A percentile compares a stretch with the other conserved stretches of the same genome.
These are phyloP conservation scores for Nycticorax nycticorax DNA, from an alignment of 2,113 vertebrate species.

Conservation along the genomic window DNA sequence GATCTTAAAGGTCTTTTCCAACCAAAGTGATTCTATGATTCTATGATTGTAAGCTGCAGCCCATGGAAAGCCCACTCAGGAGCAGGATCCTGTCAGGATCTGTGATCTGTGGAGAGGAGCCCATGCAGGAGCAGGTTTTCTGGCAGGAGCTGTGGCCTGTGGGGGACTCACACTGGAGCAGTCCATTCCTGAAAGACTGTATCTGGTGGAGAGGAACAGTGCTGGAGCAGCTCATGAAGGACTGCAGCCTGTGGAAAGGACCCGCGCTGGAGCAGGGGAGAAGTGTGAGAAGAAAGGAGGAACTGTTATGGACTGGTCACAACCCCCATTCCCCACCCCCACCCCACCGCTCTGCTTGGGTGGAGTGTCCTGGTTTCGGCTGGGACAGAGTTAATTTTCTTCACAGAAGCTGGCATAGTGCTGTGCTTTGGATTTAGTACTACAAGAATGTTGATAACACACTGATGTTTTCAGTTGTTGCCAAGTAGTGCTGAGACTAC, in stretches of 20 bases:
- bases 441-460: too few relatives aligned
- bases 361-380: too few relatives aligned
- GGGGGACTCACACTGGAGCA: not conserved
- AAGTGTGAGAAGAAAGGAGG: not conserved
- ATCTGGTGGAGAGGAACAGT: not conserved
- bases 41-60: too few relatives aligned
- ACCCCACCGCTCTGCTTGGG: not conserved
- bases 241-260: not conserved
- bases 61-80: fast-evolving
- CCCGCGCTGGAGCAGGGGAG: fast-evolving
- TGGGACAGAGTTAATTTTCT: too few relatives aligned
- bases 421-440: too few relatives aligned
- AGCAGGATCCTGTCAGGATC: not conserved
- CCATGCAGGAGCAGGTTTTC: not conserved
- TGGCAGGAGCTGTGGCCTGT: not conserved
- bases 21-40: too few relatives aligned
- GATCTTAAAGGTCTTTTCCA: too few relatives aligned
- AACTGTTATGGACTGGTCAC: not conserved
- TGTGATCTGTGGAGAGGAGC: fast-evolving
- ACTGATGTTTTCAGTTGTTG: too few relatives aligned
- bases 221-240: not conserved
- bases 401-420: too few relatives aligned
- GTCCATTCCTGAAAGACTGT: not conserved
- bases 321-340: fast-evolving
- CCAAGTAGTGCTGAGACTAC: too few relatives aligned